Percentiles rank a stretch among this genome's conserved stretches.
These are phyloP conservation scores for Takifugu rubripes DNA, from an alignment of 2,797 vertebrate species.

Conservation along the genomic window DNA sequence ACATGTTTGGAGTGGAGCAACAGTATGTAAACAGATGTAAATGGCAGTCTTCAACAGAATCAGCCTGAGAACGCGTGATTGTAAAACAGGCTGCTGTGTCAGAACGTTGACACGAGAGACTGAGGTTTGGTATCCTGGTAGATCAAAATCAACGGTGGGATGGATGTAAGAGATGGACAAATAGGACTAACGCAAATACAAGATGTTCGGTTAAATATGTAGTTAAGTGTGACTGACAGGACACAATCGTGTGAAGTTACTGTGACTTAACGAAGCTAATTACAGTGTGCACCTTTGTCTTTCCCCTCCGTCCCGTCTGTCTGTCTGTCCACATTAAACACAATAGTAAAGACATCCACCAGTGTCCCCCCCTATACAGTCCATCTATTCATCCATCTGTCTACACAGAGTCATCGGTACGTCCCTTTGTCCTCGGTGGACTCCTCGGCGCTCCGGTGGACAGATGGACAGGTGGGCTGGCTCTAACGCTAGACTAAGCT, in stretches of 20 bases:
- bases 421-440: slow-evolving; percentile 25
- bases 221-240: slow-evolving; percentile 11
- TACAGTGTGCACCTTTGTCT: slow-evolving; percentile 33
- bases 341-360: slow-evolving; percentile 14
- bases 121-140: slow-evolving; percentile 43
- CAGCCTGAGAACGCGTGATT: slow-evolving; percentile 56
- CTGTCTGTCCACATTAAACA: slow-evolving; percentile 57
- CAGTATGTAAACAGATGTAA: slow-evolving; percentile 6
- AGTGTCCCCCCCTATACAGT: slow-evolving; percentile 32
- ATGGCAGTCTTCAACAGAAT: slow-evolving; percentile 11
- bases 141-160: slow-evolving; percentile 50
- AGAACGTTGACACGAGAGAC: slow-evolving; percentile 36
- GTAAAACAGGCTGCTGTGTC: slow-evolving; percentile 44
- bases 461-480: slow-evolving; percentile 41
- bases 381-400: slow-evolving; percentile 40
- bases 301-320: slow-evolving; percentile 28
- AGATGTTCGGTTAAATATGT: slow-evolving; percentile 8
- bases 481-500: slow-evolving; percentile 49
- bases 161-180: slow-evolving; percentile 33
- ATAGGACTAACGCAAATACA: slow-evolving; percentile 15
- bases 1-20: neutral
- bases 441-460: slow-evolving; percentile 44
- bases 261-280: slow-evolving; percentile 33
- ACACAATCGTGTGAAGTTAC: slow-evolving; percentile 9
- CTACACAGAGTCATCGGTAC: slow-evolving; percentile 38